Evolutionary conservation across 2,888 invertebrate genomes (phyloP).

Genomic region (Ormia ochracea): DNA sequence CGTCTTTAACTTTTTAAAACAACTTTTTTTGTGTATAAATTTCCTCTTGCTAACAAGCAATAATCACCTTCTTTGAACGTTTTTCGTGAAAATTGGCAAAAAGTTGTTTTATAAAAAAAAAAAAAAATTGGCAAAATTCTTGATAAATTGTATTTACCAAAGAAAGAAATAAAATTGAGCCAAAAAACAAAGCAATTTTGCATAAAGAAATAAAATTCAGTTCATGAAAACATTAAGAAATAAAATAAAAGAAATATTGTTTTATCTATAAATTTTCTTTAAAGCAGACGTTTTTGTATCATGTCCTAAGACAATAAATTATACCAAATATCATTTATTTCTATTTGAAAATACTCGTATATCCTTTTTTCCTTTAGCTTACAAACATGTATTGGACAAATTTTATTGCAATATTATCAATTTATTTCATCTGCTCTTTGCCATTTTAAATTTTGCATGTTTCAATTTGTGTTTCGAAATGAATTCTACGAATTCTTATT

Average conservation of each 20-base stretch:
- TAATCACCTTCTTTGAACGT: too few relatives aligned
- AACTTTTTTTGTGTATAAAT: too few relatives aligned
- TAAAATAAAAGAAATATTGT: background rate
- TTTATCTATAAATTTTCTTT: background rate
- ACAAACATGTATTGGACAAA: too few relatives aligned
- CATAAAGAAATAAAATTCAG: too few relatives aligned
- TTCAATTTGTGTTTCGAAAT: background rate
- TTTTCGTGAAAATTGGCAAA: too few relatives aligned
- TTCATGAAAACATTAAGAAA: background rate
- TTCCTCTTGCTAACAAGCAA: too few relatives aligned
- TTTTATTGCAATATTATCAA: background rate
- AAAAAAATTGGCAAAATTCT: too few relatives aligned
- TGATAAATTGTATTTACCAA: too few relatives aligned
- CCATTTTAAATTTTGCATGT: background rate
- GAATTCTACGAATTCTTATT: background rate
- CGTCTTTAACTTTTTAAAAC: too few relatives aligned
- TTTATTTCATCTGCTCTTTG: background rate
- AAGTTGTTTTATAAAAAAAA: too few relatives aligned
- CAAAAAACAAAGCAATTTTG: too few relatives aligned
- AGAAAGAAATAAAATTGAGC: too few relatives aligned
- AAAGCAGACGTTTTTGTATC: background rate
- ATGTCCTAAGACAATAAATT: constrained; percentile 8
- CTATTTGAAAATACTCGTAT: background rate
- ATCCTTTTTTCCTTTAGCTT: background rate
- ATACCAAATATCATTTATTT: background rate